Base-by-base conservation (phyloP, 2,113 vertebrate genomes). In the Felis chaus region DNA sequence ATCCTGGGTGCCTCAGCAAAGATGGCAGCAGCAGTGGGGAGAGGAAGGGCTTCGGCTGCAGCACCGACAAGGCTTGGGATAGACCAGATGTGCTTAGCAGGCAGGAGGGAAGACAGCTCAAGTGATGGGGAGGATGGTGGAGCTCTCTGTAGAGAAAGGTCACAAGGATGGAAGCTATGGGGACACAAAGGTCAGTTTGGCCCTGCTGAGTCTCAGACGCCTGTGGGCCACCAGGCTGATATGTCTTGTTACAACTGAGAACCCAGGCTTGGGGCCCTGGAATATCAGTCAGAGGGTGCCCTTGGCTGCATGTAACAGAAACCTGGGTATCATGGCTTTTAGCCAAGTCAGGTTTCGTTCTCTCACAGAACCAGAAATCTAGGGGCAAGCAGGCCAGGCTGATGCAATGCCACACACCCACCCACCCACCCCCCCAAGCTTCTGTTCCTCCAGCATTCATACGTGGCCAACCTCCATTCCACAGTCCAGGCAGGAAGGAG, bases 321-420 rank as follows among this genome's bases (percentile, higher is more conserved):
- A 31, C 69, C 50, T 61, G 61, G 12, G 15, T 5, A 0, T 5
- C 16, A 18, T 5, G 29, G 50, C 39, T 66, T 82, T 63, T 33
- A 29, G 53, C 81, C 23, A 79, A 57, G n/a, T 3, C 13, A 14
- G n/a, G 23, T 50, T 53, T 50, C 7, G 33, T 79, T 53, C 33
- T 29, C 81, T 66, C 10, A 25, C 16, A 45, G 39, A 23, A 57
- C 0, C 57, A 57, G 7, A 80, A 90, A 65, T 80, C 73, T 19
- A 7, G 31, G n/a, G 53, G 33, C 31, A 84, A 65, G 76, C 36
- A 48, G 79, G 78, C 14, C 10, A 4, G 71, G n/a, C 41, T 84
- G 41, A 36, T 1, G 0, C 15, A 12, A 71, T 4, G 16, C 3
- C 25, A 0, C 8, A 0, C 4, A 29, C 8, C 5, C 4, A 21